phyloP scores from a whole-genome alignment of 2,888 invertebrate genomes.

The Panzeria rudis region DNA sequence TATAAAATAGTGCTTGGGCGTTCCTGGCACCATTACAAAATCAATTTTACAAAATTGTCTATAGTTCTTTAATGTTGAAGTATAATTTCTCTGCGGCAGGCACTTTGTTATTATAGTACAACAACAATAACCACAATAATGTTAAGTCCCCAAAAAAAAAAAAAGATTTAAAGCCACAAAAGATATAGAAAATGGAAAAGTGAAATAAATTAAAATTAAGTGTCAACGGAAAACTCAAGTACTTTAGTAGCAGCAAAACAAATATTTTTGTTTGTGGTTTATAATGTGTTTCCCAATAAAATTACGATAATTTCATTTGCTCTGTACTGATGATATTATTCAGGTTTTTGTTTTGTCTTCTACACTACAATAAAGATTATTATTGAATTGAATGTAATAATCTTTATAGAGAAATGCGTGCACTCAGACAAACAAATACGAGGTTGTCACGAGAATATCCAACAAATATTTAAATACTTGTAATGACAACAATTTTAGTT shows the following conservation, averaged over 20 bases:
- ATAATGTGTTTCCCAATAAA: slow-evolving; percentile 7
- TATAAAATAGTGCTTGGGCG: neutral
- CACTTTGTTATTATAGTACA: neutral
- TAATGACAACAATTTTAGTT: neutral
- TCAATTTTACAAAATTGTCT: neutral
- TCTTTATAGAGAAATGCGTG: neutral
- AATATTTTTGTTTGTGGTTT: slow-evolving; percentile 8
- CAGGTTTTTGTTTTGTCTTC: neutral
- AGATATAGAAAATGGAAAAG: slow-evolving; percentile 25
- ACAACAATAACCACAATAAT: neutral
- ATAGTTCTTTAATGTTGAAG: neutral
- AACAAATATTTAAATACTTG: neutral
- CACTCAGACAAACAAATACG: neutral
- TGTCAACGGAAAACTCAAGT: slow-evolving; percentile 47
- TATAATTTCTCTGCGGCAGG: neutral
- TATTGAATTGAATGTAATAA: slow-evolving; percentile 38
- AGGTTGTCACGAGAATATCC: neutral
- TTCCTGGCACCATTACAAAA: neutral
- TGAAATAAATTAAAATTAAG: slow-evolving; percentile 50
- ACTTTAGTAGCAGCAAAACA: neutral
- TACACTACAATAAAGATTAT: slow-evolving; percentile 20
- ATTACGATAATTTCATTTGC: slow-evolving; percentile 12
- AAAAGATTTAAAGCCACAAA: neutral
- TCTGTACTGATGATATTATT: neutral
- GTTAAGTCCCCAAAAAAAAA: slow-evolving; percentile 28